Evolutionary conservation across 2,797 vertebrate species (phyloP).

Genomic region (Mormyrus hasselquistii): DNA sequence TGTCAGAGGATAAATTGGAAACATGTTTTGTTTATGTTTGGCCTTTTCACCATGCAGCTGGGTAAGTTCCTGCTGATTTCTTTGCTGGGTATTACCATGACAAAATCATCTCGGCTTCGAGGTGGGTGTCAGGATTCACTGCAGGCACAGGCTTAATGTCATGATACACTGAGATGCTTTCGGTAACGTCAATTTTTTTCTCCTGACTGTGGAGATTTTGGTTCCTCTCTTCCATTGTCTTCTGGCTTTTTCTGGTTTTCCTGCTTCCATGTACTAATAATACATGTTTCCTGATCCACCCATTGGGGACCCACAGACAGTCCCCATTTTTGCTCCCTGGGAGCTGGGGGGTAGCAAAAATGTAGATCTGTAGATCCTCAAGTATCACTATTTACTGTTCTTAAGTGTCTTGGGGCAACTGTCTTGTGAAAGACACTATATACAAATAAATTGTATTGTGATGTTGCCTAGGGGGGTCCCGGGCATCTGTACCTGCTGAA

Average conservation of each 20-base stretch:
- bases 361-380: neutral
- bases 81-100: neutral
- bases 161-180: neutral
- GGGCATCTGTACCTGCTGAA: conserved; percentile 92
- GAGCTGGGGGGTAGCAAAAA: neutral
- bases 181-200: neutral
- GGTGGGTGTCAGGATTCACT: neutral
- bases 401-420: neutral
- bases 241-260: neutral
- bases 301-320: neutral
- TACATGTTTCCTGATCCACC: neutral
- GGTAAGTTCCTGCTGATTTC: neutral
- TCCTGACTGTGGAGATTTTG: neutral
- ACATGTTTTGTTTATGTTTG: neutral
- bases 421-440: neutral
- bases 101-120: neutral
- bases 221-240: neutral
- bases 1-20: neutral
- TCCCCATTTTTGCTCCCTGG: neutral
- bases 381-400: neutral
- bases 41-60: neutral
- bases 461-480: conserved; percentile 76
- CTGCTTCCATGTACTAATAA: neutral
- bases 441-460: neutral
- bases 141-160: neutral